These are phyloP conservation scores for Odontomachus brunneus DNA, from an alignment of 1,140 invertebrate genomes.

Conservation along the genomic window DNA sequence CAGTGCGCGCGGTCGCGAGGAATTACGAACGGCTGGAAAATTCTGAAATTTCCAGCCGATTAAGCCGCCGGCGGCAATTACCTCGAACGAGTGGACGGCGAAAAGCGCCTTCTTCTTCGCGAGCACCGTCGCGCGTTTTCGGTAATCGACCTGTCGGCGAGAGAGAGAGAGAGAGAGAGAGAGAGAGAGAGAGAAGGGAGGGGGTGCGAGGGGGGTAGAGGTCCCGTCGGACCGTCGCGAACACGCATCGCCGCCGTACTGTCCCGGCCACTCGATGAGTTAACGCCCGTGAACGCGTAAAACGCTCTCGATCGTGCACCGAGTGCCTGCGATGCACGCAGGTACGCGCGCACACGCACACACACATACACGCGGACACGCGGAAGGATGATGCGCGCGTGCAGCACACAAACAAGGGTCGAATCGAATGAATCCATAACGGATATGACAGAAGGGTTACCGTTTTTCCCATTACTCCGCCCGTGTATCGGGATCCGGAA, in stretches of 20 bases:
- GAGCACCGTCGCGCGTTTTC: background rate
- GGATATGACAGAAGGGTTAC: slow-evolving; percentile 75
- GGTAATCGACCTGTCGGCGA: background rate
- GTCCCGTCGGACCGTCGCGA: slow-evolving; percentile 17
- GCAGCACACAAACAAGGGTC: slow-evolving; percentile 3
- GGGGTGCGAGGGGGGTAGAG: background rate
- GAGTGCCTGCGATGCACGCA: slow-evolving; percentile 15
- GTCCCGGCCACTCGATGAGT: slow-evolving; percentile 15
- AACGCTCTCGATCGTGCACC: slow-evolving; percentile 10
- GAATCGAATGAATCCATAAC: slow-evolving; percentile 72
- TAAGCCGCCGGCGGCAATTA: background rate
- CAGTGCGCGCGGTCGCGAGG: no score
- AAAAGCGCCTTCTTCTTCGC: background rate
- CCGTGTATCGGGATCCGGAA: slow-evolving; percentile 73
- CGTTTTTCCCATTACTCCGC: slow-evolving; percentile 74
- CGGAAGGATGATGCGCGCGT: background rate
- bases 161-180: no score
- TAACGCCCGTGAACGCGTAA: slow-evolving; percentile 51
- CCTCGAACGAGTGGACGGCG: background rate
- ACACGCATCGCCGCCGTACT: background rate
- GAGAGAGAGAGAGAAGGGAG: no score
- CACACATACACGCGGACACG: background rate
- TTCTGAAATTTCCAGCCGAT: background rate
- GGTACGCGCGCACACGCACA: background rate
- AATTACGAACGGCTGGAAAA: background rate